phyloP scores from a whole-genome alignment of 2,888 invertebrate species.

The Hipparchia sbordonii region DNA sequence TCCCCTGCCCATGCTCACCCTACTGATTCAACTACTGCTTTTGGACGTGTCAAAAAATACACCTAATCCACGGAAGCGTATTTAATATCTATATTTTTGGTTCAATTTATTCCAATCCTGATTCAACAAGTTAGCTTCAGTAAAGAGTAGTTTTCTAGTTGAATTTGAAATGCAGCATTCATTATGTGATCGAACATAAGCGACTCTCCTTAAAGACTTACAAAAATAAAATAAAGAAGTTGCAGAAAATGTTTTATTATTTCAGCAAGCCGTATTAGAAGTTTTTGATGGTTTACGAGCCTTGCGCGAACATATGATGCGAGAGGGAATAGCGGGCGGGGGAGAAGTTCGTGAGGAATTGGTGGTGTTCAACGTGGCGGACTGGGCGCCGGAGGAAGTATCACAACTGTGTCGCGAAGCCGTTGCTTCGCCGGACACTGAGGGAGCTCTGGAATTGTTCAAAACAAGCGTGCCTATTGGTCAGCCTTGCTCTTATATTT shows the following conservation, averaged over 20 bases:
- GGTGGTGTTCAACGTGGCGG: slow-evolving; percentile 70
- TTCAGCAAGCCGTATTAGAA: slow-evolving; percentile 68
- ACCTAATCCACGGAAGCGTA: too few relatives aligned
- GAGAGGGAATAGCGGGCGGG: slow-evolving; percentile 56
- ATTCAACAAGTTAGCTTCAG: not conserved
- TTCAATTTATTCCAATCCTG: too few relatives aligned
- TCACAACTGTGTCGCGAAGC: slow-evolving; percentile 65
- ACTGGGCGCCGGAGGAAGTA: slow-evolving; percentile 71
- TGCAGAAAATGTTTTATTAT: not conserved
- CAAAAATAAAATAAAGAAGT: not conserved
- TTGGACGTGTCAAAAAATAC: too few relatives aligned
- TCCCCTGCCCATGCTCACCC: too few relatives aligned
- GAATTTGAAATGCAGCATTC: not conserved
- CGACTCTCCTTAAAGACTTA: not conserved
- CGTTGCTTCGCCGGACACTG: slow-evolving; percentile 49
- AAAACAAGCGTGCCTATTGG: slow-evolving; percentile 57
- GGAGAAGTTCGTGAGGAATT: slow-evolving; percentile 63
- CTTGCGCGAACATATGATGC: slow-evolving; percentile 61
- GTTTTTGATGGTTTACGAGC: slow-evolving; percentile 60
- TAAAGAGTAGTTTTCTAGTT: not conserved
- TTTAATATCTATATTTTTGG: too few relatives aligned
- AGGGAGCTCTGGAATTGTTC: slow-evolving; percentile 58
- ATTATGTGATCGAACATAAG: not conserved
- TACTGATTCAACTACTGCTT: too few relatives aligned
- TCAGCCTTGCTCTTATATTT: slow-evolving; percentile 38